Evolutionary conservation across 1,140 invertebrate genomes (phyloP).

Genomic region (Chironomus tepperi): DNA sequence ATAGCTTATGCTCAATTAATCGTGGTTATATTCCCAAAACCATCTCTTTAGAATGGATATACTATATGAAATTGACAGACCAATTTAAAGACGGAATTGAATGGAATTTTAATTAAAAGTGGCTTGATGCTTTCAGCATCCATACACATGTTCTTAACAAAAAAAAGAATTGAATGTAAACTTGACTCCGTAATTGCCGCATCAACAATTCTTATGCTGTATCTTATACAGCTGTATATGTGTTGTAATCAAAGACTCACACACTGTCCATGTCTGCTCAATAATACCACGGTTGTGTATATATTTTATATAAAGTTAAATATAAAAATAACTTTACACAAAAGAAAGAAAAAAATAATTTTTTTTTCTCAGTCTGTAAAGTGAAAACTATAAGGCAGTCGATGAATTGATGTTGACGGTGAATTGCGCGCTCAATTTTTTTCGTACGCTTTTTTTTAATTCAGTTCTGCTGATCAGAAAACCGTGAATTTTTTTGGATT

Average conservation of each 20-base stretch:
- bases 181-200: neutral
- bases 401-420: neutral
- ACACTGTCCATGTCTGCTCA: neutral
- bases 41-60: too few species aligned
- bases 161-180: neutral
- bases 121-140: neutral
- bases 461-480: neutral
- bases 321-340: constrained; percentile 11
- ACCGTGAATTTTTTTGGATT: too few species aligned
- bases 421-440: constrained; percentile 16
- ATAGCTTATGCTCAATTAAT: too few species aligned
- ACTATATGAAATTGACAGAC: neutral
- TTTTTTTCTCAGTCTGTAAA: neutral
- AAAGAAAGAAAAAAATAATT: neutral
- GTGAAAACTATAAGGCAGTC: constrained; percentile 17
- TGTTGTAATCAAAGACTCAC: constrained; percentile 14
- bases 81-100: neutral
- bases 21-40: too few species aligned
- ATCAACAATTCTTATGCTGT: neutral
- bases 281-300: neutral
- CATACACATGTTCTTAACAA: neutral
- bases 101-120: constrained; percentile 10
- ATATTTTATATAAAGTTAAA: neutral
- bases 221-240: neutral
- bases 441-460: neutral